These are phyloP conservation scores for Drosophila eohydei DNA, from an alignment of 2,888 invertebrate species.

Conservation along the genomic window DNA sequence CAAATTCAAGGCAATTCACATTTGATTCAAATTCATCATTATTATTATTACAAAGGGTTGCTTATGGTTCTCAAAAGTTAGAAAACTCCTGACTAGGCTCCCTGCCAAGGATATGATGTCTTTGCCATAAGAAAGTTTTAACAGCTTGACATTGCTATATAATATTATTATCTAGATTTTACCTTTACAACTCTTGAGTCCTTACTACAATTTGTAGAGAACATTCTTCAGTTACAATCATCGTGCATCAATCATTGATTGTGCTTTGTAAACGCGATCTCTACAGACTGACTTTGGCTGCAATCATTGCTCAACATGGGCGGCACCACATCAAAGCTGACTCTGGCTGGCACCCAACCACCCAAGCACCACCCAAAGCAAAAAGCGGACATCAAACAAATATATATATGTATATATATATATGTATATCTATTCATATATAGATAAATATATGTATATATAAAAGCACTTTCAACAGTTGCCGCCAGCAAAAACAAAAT, in stretches of 20 bases:
- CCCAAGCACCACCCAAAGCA: conserved; percentile 29
- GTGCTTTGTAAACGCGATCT: conserved; percentile 1
- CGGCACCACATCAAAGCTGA: conserved; percentile 69
- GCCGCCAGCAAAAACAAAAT: conserved; percentile 50
- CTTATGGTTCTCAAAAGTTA: neutral
- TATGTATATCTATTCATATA: neutral
- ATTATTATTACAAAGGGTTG: neutral
- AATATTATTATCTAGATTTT: neutral
- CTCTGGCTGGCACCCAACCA: conserved; percentile 9
- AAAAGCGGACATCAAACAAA: conserved; percentile 62
- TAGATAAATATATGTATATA: neutral
- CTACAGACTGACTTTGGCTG: conserved; percentile 7
- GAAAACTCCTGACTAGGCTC: too few species aligned
- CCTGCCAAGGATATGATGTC: too few species aligned
- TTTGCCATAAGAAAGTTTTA: neutral
- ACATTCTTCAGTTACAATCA: neutral
- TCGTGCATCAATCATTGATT: conserved; percentile 8
- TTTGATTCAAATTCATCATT: neutral
- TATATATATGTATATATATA: neutral
- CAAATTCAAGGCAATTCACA: neutral
- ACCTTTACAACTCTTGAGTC: neutral
- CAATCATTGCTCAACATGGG: conserved; percentile 37
- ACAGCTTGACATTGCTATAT: neutral
- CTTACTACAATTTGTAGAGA: too few species aligned
- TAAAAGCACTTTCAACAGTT: conserved; percentile 65